These are phyloP conservation scores for Sycophila sp. DNA, from an alignment of 1,140 invertebrate species.

Conservation along the genomic window DNA sequence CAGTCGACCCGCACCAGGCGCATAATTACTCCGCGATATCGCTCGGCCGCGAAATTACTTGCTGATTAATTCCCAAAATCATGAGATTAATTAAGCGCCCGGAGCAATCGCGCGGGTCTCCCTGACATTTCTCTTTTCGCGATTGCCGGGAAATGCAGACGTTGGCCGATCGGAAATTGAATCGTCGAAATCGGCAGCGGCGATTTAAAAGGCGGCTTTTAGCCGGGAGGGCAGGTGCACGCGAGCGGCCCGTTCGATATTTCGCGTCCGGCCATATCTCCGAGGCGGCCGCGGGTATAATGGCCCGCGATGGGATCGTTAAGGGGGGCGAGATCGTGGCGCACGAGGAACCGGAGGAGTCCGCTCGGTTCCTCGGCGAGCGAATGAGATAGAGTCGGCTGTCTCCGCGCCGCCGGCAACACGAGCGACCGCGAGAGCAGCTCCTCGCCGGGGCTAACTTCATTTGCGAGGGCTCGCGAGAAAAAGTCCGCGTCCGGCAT, in stretches of 20 bases:
- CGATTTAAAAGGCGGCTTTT: no score
- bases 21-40: slow-evolving; percentile 17
- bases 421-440: neutral
- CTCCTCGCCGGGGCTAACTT: slow-evolving; percentile 1
- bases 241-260: neutral
- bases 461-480: neutral
- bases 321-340: no score
- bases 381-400: no score
- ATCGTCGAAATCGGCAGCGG: neutral
- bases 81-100: slow-evolving; percentile 19
- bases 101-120: no score
- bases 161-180: no score
- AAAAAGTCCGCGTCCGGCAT: neutral
- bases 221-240: no score
- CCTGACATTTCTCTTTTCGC: no score
- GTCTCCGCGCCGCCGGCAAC: neutral
- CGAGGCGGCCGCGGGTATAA: neutral
- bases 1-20: neutral
- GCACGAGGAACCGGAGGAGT: no score
- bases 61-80: slow-evolving; percentile 27
- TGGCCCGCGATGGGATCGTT: slow-evolving; percentile 3
- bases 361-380: no score
- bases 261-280: neutral
- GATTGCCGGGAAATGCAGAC: no score
- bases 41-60: slow-evolving; percentile 14